These are phyloP conservation scores for Clusia tigrina DNA, from an alignment of 2,888 invertebrate genomes.

Conservation along the genomic window DNA sequence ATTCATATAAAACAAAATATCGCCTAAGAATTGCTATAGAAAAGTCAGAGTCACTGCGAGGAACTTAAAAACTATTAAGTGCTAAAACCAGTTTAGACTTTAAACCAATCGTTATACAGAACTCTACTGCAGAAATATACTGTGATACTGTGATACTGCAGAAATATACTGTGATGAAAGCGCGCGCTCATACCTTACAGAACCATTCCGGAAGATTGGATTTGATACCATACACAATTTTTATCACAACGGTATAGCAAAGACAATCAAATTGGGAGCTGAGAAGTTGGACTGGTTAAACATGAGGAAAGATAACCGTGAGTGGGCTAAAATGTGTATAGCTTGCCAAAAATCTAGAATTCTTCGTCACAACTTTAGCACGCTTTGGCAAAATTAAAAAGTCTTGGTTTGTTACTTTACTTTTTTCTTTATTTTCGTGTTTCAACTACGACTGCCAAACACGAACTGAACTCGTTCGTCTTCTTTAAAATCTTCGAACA, in stretches of 20 bases:
- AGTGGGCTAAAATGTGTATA: slow-evolving; percentile 20
- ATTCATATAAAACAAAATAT: not conserved
- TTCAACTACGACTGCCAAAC: no score
- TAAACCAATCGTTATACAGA: slow-evolving; percentile 18
- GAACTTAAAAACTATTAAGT: not conserved
- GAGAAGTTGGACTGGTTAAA: slow-evolving; percentile 9
- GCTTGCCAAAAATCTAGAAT: slow-evolving; percentile 21
- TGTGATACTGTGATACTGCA: slow-evolving; percentile 3
- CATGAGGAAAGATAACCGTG: slow-evolving; percentile 13
- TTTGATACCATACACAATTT: slow-evolving; percentile 19
- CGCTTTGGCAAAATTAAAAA: no score
- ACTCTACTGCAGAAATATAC: not conserved
- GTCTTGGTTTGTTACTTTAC: no score
- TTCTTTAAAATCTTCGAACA: no score
- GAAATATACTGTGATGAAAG: slow-evolving; percentile 13
- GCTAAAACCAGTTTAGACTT: slow-evolving; percentile 7
- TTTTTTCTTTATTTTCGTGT: no score
- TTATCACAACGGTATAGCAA: slow-evolving; percentile 8
- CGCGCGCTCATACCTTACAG: slow-evolving; percentile 15
- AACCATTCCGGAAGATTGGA: slow-evolving; percentile 17
- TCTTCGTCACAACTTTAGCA: slow-evolving; percentile 15
- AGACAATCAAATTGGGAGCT: not conserved
- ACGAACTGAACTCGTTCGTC: no score
- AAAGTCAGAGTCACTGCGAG: not conserved
- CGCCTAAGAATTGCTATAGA: not conserved